Conservation (phyloP, 2,797 vertebrate species). For the Fistularia commersonii region DNA sequence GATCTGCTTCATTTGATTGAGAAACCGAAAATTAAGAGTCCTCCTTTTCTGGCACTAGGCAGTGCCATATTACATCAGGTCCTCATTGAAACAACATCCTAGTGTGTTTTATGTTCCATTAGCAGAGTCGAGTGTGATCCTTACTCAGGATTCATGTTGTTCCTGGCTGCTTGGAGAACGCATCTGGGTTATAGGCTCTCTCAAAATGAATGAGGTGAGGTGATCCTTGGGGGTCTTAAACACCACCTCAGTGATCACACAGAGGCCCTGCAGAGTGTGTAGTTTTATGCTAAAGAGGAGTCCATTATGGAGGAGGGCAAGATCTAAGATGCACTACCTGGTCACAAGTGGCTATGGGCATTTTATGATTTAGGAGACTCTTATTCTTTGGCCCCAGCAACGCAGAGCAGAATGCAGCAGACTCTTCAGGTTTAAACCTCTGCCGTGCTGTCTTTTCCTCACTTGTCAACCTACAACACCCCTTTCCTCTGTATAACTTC, state of each 20-base stretch:
- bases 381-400: constrained; percentile 22
- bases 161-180: constrained; percentile 46
- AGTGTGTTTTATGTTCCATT: constrained; percentile 43
- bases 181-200: constrained; percentile 34
- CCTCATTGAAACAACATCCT: constrained; percentile 38
- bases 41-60: constrained; percentile 43
- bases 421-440: constrained; percentile 16
- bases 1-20: constrained; percentile 32
- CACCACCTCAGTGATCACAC: constrained; percentile 37
- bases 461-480: neutral
- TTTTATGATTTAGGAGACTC: constrained; percentile 25
- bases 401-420: constrained; percentile 33
- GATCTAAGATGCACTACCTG: constrained; percentile 12
- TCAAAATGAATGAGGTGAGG: constrained; percentile 23
- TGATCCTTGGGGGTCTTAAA: constrained; percentile 36
- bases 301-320: neutral
- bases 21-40: constrained; percentile 48
- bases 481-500: constrained; percentile 2
- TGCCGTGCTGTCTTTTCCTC: constrained; percentile 13
- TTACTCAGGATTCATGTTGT: constrained; percentile 46
- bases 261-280: constrained; percentile 22
- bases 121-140: constrained; percentile 38
- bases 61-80: constrained; percentile 35
- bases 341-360: constrained; percentile 25
- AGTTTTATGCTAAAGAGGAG: constrained; percentile 1